Evolutionary conservation across 2,888 invertebrate genomes (phyloP).

Genomic region (Acrocyrtus sp.): DNA sequence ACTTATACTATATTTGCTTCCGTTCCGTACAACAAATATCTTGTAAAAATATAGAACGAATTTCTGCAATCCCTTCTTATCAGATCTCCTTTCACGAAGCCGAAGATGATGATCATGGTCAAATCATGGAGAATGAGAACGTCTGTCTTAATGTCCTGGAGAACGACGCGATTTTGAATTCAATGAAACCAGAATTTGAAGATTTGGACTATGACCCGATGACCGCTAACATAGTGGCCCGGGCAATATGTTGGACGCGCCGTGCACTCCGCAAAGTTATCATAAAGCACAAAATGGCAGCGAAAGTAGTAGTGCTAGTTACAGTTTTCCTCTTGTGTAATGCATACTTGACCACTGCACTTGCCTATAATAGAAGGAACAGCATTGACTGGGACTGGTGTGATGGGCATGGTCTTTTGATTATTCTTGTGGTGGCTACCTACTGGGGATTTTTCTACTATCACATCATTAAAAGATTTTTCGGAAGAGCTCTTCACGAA

Average conservation of each 20-base stretch:
- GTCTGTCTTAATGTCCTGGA: no score
- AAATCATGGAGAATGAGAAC: no score
- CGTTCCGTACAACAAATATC: no score
- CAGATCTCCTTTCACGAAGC: no score
- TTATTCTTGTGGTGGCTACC: conserved; percentile 72
- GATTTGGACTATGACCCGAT: conserved; percentile 31
- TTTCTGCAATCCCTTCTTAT: no score
- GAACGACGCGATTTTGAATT: no score
- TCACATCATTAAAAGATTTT: conserved; percentile 71
- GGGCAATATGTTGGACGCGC: conserved; percentile 25
- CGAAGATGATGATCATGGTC: no score
- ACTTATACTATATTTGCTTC: no score
- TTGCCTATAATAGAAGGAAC: conserved; percentile 46
- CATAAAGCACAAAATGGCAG: conserved; percentile 28
- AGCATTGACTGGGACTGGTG: conserved; percentile 68
- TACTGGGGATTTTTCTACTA: conserved; percentile 76
- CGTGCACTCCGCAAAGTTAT: conserved; percentile 6
- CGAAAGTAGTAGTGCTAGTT: conserved; percentile 27
- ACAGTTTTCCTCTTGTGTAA: conserved; percentile 44
- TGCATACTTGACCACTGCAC: conserved; percentile 55
- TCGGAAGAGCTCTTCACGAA: conserved; percentile 65
- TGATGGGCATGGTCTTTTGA: conserved; percentile 78
- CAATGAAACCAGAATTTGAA: conserved; percentile 11
- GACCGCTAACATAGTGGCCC: conserved; percentile 23
- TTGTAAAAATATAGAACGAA: no score